phyloP scores from a whole-genome alignment of 2,888 invertebrate genomes.

The Celastrina argiolus region DNA sequence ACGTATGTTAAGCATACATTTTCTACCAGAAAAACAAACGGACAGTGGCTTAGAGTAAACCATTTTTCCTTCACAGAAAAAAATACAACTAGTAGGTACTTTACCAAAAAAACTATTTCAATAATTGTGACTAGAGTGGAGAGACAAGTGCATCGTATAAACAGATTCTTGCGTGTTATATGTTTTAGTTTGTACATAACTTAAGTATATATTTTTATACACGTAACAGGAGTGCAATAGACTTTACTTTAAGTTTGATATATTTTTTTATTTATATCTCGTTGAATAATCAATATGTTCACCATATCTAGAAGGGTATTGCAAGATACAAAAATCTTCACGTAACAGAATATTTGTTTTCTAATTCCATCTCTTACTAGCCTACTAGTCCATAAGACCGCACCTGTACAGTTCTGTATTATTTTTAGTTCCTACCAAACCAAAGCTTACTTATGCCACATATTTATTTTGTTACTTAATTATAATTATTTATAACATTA shows the following conservation, averaged over 20 bases:
- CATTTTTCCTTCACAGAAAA: too few relatives aligned
- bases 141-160: neutral
- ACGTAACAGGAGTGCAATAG: neutral
- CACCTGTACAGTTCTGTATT: conserved; percentile 15
- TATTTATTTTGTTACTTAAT: conserved; percentile 39
- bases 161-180: neutral
- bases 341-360: neutral
- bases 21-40: too few relatives aligned
- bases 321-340: neutral
- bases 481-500: conserved; percentile 29
- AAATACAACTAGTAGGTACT: too few relatives aligned
- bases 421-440: conserved; percentile 45
- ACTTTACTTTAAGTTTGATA: neutral
- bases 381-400: neutral
- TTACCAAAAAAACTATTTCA: neutral
- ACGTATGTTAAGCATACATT: too few relatives aligned
- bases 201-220: neutral
- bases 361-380: neutral
- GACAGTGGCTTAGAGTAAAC: too few relatives aligned
- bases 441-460: conserved; percentile 42
- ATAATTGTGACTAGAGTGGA: neutral
- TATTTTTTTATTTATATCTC: neutral
- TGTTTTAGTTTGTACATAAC: neutral
- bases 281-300: neutral
- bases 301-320: neutral